Percentiles rank a stretch among this genome's conserved stretches.
Conservation (phyloP, 2,888 invertebrate genomes). For the Xanthostigma xanthostigma region DNA sequence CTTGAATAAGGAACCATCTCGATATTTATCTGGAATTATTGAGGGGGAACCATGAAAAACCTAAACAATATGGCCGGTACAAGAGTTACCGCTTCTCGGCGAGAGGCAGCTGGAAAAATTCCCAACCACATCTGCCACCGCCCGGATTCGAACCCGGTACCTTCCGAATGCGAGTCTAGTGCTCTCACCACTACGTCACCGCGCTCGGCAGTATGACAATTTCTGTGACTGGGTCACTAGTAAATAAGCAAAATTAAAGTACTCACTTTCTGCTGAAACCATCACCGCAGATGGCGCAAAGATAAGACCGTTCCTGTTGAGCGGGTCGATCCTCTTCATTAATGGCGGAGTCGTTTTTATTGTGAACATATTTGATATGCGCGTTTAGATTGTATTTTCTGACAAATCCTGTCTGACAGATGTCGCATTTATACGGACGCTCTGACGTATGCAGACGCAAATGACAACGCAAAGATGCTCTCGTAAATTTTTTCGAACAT, state of each 20-base stretch:
- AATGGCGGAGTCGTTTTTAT: slow-evolving; percentile 15
- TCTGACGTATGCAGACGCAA: slow-evolving; percentile 61
- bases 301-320: slow-evolving; percentile 16
- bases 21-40: too few relatives aligned
- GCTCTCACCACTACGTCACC: too few relatives aligned
- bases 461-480: slow-evolving; percentile 51
- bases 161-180: too few relatives aligned
- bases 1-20: too few relatives aligned
- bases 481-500: slow-evolving; percentile 48
- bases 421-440: slow-evolving; percentile 47
- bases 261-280: slow-evolving; percentile 34
- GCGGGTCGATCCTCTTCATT: slow-evolving; percentile 3
- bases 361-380: slow-evolving; percentile 41
- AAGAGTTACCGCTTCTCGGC: too few relatives aligned
- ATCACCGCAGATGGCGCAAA: slow-evolving; percentile 33
- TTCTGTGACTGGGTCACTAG: too few relatives aligned
- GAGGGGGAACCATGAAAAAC: too few relatives aligned
- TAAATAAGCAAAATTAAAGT: slow-evolving; percentile 1
- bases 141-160: too few relatives aligned
- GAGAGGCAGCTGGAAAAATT: too few relatives aligned
- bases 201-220: too few relatives aligned
- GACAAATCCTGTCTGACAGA: slow-evolving; percentile 48
- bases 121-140: too few relatives aligned
- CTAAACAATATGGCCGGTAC: too few relatives aligned
- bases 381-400: slow-evolving; percentile 47